Percentiles rank a stretch among this genome's conserved stretches.
Conservation (phyloP, 2,797 vertebrate species). For the Cossypha niveicapilla region DNA sequence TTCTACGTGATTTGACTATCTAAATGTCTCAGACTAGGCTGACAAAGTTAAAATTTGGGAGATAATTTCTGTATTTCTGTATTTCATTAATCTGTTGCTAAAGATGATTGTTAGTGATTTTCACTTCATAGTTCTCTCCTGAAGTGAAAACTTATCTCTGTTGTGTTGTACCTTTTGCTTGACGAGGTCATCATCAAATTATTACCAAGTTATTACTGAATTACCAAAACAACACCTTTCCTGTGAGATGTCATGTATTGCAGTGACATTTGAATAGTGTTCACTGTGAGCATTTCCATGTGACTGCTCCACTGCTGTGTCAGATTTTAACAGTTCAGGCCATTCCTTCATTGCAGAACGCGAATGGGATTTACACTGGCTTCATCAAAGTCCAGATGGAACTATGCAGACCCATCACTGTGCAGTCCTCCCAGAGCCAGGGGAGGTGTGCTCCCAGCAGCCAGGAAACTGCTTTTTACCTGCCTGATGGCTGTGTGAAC, state of each 20-base stretch:
- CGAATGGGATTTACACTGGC: slow-evolving; percentile 87
- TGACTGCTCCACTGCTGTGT: neutral
- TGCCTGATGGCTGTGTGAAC: slow-evolving; percentile 83
- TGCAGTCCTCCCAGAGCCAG: slow-evolving; percentile 67
- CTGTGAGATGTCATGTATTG: fast-evolving
- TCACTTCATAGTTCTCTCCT: neutral
- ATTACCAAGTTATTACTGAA: neutral
- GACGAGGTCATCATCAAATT: neutral
- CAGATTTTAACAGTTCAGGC: neutral
- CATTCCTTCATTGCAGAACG: slow-evolving; percentile 72
- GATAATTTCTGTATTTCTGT: neutral
- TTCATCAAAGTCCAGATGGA: slow-evolving; percentile 98
- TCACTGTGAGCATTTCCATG: neutral
- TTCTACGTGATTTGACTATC: neutral
- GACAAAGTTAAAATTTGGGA: neutral
- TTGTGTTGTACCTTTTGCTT: neutral
- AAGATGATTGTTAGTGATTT: fast-evolving
- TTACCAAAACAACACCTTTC: neutral
- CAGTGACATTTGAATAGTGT: neutral
- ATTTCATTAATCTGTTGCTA: neutral
- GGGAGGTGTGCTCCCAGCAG: slow-evolving; percentile 36
- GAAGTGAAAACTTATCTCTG: neutral
- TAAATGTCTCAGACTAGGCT: neutral
- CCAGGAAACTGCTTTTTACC: slow-evolving; percentile 82
- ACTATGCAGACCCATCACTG: slow-evolving; percentile 85